Conservation (phyloP, 1,140 invertebrate genomes). For the Meloidogyne hapla region DNA sequence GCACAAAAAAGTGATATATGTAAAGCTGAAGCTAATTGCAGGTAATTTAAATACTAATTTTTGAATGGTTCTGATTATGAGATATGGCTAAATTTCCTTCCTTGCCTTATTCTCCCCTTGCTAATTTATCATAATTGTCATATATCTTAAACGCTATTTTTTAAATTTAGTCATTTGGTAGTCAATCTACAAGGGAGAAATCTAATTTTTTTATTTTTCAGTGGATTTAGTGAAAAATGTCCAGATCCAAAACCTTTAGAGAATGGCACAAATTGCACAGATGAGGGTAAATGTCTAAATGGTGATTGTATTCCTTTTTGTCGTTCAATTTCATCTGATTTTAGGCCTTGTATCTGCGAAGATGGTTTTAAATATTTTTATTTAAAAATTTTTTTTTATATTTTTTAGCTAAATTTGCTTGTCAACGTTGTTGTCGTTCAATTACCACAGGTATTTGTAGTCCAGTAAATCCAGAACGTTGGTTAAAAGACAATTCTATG, state of each 20-base stretch:
- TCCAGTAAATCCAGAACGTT: conserved; percentile 27
- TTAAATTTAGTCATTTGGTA: no score
- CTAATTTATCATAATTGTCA: background rate
- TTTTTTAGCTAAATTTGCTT: conserved; percentile 32
- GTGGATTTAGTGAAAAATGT: conserved; percentile 45
- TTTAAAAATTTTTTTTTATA: conserved; percentile 12
- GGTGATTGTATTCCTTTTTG: conserved; percentile 50
- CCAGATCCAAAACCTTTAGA: conserved; percentile 38
- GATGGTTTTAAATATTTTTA: conserved; percentile 32
- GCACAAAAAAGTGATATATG: conserved; percentile 37
- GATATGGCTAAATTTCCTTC: no score
- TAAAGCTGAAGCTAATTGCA: conserved; percentile 45
- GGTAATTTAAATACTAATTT: conserved; percentile 22
- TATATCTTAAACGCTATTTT: background rate
- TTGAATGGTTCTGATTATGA: background rate
- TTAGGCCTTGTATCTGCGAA: conserved; percentile 46
- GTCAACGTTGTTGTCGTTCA: conserved; percentile 41
- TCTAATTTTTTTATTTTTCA: conserved; percentile 17
- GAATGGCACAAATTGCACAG: conserved; percentile 41
- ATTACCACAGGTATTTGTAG: conserved; percentile 23
- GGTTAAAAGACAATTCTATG: conserved; percentile 46
- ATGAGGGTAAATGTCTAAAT: conserved; percentile 44
- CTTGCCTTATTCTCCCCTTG: no score
- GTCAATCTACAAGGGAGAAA: no score
- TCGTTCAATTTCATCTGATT: conserved; percentile 21